Percentiles rank a stretch among this genome's conserved stretches.
These are phyloP conservation scores for Phlogophora meticulosa DNA, from an alignment of 2,888 invertebrate genomes.

Conservation along the genomic window DNA sequence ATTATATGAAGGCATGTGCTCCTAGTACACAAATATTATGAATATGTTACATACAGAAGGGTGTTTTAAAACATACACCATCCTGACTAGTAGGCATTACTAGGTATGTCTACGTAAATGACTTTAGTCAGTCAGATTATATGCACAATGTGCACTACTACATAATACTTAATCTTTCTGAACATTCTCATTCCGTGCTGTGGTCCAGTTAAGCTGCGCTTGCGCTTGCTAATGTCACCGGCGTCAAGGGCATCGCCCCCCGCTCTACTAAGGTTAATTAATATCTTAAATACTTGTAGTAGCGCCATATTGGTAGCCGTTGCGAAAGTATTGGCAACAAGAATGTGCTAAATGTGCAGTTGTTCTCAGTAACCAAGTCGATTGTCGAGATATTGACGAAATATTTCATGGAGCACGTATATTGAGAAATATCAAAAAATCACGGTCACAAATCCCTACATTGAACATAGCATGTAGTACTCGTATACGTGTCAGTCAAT, in stretches of 20 bases:
- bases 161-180: too few relatives aligned
- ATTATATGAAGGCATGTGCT: slow-evolving; percentile 10
- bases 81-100: too few relatives aligned
- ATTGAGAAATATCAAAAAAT: background rate
- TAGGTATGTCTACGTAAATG: too few relatives aligned
- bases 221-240: slow-evolving; percentile 51
- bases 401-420: slow-evolving; percentile 5
- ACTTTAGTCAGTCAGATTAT: too few relatives aligned
- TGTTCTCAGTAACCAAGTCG: slow-evolving; percentile 13
- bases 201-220: slow-evolving; percentile 26
- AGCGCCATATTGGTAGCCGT: slow-evolving; percentile 40
- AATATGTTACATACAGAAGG: background rate
- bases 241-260: slow-evolving; percentile 49
- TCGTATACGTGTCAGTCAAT: background rate
- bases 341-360: slow-evolving; percentile 16
- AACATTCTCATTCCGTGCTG: slow-evolving; percentile 13
- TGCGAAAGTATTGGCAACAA: slow-evolving; percentile 45
- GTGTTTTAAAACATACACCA: too few relatives aligned
- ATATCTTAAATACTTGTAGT: slow-evolving; percentile 43
- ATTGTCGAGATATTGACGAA: slow-evolving; percentile 26
- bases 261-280: slow-evolving; percentile 53
- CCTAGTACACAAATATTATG: slow-evolving; percentile 10
- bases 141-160: too few relatives aligned
- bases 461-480: too few relatives aligned
- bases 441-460: slow-evolving; percentile 1